Conservation (phyloP, 2,888 invertebrate genomes). For the Drosophila merina region DNA sequence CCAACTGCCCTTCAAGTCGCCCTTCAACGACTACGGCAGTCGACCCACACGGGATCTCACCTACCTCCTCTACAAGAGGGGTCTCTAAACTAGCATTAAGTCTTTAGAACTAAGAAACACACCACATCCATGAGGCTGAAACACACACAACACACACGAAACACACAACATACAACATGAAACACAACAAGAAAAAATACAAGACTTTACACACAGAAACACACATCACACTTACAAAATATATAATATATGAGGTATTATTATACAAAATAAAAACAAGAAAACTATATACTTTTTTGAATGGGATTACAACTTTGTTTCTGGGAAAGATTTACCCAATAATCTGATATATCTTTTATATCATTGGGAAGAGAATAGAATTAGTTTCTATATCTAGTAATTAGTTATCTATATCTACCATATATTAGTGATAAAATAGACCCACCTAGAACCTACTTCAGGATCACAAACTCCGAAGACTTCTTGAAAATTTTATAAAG, state of each 20-base stretch:
- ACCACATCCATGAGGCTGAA: slow-evolving; percentile 11
- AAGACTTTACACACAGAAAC: neutral
- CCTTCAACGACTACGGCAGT: slow-evolving; percentile 67
- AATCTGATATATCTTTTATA: too few relatives aligned
- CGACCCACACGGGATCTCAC: slow-evolving; percentile 65
- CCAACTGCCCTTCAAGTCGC: slow-evolving; percentile 66
- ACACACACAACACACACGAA: neutral
- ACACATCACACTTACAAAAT: slow-evolving; percentile 1
- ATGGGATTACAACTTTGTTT: neutral
- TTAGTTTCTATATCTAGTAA: too few relatives aligned
- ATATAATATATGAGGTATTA: neutral
- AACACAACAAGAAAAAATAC: neutral
- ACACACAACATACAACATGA: slow-evolving; percentile 2
- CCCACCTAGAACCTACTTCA: too few relatives aligned
- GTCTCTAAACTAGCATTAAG: slow-evolving; percentile 49
- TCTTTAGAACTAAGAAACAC: slow-evolving; percentile 1
- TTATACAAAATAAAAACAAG: slow-evolving; percentile 7
- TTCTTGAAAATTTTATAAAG: neutral
- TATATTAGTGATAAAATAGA: too few relatives aligned
- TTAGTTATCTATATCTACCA: too few relatives aligned
- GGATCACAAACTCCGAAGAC: neutral
- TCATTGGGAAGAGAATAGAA: too few relatives aligned
- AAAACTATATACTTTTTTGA: neutral
- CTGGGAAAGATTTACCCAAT: too few relatives aligned
- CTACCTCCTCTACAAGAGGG: slow-evolving; percentile 60